A percentile compares a stretch with the other conserved stretches of the same genome.
phyloP scores from a whole-genome alignment of 2,113 vertebrate species.

The Opisthocomus hoazin region DNA sequence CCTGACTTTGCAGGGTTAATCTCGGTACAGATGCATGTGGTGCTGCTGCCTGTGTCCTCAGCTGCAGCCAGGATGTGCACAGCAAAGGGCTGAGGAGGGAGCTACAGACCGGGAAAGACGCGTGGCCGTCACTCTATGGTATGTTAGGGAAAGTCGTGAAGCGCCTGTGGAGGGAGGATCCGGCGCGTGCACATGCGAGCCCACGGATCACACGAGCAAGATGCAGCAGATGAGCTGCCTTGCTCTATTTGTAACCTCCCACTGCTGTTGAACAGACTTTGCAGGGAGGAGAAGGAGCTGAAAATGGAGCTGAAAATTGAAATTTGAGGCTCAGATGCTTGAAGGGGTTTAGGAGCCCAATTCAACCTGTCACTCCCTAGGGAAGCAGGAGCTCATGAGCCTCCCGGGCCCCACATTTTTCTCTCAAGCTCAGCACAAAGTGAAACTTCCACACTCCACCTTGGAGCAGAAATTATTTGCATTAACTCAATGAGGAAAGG shows the following conservation, averaged over 20 bases:
- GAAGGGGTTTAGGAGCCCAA: not conserved
- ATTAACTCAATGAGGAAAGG: not conserved
- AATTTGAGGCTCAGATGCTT: not conserved
- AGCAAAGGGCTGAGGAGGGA: constrained; percentile 26
- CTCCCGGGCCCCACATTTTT: not conserved
- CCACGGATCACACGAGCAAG: not conserved
- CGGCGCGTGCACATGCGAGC: rapidly evolving
- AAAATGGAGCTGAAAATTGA: not conserved
- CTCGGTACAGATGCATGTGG: not conserved
- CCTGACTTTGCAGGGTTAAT: not conserved
- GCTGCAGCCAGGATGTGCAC: not conserved
- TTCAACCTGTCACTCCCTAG: not conserved
- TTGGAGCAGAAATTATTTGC: not conserved
- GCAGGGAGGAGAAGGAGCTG: not conserved
- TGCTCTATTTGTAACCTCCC: constrained; percentile 13
- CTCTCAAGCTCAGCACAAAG: not conserved
- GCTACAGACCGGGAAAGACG: not conserved
- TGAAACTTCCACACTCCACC: not conserved
- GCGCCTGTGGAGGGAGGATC: not conserved
- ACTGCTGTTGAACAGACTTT: constrained; percentile 13
- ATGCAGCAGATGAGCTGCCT: constrained; percentile 25
- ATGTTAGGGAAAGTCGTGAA: not conserved
- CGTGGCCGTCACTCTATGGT: not conserved
- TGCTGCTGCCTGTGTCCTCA: not conserved
- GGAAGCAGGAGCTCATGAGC: not conserved